Conservation (phyloP, 2,797 vertebrate genomes). For the Acridotheres tristis region DNA sequence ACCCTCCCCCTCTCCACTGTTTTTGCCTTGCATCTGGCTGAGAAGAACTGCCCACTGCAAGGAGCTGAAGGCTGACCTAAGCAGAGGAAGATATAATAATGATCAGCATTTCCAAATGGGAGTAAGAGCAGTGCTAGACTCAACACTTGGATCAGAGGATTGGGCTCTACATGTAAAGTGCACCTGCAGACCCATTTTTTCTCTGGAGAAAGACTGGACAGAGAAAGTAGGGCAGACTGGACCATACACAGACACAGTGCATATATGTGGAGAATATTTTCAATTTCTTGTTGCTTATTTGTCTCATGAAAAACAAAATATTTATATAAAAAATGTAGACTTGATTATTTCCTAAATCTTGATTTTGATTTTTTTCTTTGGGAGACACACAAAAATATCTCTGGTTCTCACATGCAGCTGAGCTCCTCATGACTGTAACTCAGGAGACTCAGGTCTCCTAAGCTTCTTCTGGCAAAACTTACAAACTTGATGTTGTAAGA, state of each 20-base stretch:
- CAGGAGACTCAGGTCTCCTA: not conserved
- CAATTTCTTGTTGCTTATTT: not conserved
- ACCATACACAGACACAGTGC: not conserved
- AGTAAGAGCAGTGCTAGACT: not conserved
- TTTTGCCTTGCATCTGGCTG: not conserved
- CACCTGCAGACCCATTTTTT: not conserved
- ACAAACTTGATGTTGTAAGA: not conserved
- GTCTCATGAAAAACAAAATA: not conserved
- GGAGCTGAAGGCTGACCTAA: not conserved
- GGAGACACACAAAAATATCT: not conserved
- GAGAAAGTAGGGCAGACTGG: not conserved
- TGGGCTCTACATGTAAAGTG: not conserved
- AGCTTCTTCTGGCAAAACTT: not conserved
- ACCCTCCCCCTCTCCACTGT: not conserved
- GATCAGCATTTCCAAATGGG: not conserved
- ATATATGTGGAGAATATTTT: not conserved
- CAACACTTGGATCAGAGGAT: not conserved
- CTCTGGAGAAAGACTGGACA: not conserved
- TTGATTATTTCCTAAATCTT: not conserved
- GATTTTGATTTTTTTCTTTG: not conserved
- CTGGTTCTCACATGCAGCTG: not conserved
- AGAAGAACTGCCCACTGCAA: not conserved
- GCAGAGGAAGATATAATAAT: not conserved
- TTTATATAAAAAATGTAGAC: not conserved
- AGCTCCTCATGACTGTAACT: not conserved